Conservation (phyloP, 2,888 invertebrate genomes). For the Metopia argyrocephala region DNA sequence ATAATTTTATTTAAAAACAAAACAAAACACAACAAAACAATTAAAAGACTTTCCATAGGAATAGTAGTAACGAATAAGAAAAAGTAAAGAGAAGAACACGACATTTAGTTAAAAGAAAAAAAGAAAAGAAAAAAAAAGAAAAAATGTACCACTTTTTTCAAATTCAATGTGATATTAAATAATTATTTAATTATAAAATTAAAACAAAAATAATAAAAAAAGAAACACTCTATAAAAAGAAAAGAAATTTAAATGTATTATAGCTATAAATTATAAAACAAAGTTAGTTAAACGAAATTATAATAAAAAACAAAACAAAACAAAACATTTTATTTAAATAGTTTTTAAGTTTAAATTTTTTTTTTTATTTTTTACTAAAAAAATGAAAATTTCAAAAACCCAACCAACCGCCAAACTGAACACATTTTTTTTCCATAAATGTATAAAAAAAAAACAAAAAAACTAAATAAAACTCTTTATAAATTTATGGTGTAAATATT, state of each 20-base stretch:
- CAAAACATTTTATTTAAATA: slow-evolving; percentile 14
- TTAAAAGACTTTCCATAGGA: slow-evolving; percentile 75
- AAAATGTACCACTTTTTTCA: slow-evolving; percentile 67
- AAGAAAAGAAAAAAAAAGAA: slow-evolving; percentile 22
- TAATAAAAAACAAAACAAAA: slow-evolving; percentile 64
- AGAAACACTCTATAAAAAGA: slow-evolving; percentile 23
- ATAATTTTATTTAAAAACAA: too few relatives aligned
- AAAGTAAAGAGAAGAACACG: slow-evolving; percentile 32
- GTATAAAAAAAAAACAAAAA: slow-evolving; percentile 3
- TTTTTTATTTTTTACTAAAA: too few relatives aligned
- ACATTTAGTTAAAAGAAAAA: slow-evolving; percentile 31
- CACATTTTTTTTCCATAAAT: too few relatives aligned
- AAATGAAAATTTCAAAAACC: too few relatives aligned
- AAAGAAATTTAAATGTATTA: not conserved
- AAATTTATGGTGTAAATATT: slow-evolving; percentile 53
- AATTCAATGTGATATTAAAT: slow-evolving; percentile 73
- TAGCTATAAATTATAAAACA: too few relatives aligned
- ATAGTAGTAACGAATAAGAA: slow-evolving; percentile 58
- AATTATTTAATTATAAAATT: slow-evolving; percentile 61
- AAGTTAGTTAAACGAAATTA: slow-evolving; percentile 57
- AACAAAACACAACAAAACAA: slow-evolving; percentile 36
- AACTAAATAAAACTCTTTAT: slow-evolving; percentile 19
- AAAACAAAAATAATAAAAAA: slow-evolving; percentile 35
- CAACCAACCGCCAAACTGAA: too few relatives aligned
- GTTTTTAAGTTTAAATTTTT: too few relatives aligned